Base-by-base conservation (phyloP, 2,113 vertebrate species). In the Labeo rohita region DNA sequence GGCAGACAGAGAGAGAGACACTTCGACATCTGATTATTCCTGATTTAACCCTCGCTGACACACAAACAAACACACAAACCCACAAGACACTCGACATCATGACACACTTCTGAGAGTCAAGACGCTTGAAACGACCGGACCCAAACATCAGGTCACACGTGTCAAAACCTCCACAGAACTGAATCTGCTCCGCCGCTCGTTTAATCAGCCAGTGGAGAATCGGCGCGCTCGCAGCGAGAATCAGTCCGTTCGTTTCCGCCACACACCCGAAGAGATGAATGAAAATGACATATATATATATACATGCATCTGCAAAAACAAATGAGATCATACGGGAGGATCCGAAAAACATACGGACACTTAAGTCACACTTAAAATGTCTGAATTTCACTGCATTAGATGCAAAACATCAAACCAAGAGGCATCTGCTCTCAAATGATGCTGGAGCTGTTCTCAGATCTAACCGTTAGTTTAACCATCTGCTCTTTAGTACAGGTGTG, bases 21-120 rank as follows among this genome's bases (percentile, higher is more conserved):
- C 83, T 78, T 88, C 82, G 84, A 91, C 88, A 88, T 91, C 90
- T 89, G 88, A 91, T 88, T 85, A 83, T 80, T 85, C 74, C 23
- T 3, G 76, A 80, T 89, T 89, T 49, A 66, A 36, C 80, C 66
- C 61, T 36, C 16, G 28, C 49, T 49, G 23, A 70, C 28, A 54
- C 63, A 70, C 28, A 21, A 23, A 82, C 21, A 52, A 18, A 16
- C 15, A 16, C 52, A 54, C 52, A 39, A 28, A 65, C 34, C 39
- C 79, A 63, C n/a, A 36, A 36, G 11, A 68, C 13, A 68, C 65
- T 12, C 63, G 0, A 66, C 28, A 66, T n/a, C 9, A n/a, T 56
- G 6, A 65, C 5, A 11, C 68, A 8, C n/a, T 61, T n/a, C 23
- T 3, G 2, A 68, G 66, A 68, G 66, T 68, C 66, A 39, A 18